Evolutionary conservation across 2,888 invertebrate species (phyloP).

Genomic region (Amphipyra tragopoginis): DNA sequence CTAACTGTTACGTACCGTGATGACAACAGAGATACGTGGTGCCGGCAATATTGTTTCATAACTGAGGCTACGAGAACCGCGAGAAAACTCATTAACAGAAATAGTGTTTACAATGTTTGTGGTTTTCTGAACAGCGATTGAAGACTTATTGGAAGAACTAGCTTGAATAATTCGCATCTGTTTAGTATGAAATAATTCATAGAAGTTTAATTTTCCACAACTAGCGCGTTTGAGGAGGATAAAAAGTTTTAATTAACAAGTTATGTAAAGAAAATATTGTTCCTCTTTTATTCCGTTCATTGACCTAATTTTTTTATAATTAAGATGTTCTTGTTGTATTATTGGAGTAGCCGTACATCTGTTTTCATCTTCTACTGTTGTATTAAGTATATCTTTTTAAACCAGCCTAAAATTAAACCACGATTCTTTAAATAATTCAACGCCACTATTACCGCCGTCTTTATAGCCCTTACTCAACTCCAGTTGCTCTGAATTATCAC

Average conservation of each 20-base stretch:
- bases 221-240: no score
- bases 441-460: conserved; percentile 8
- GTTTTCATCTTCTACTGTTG: no score
- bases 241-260: no score
- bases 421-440: no score
- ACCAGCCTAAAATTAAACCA: no score
- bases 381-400: no score
- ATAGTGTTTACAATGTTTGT: conserved; percentile 41
- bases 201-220: background rate
- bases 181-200: no score
- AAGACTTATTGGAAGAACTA: conserved; percentile 16
- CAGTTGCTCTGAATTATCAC: conserved; percentile 45
- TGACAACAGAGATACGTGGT: conserved; percentile 53
- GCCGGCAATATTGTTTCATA: conserved; percentile 50
- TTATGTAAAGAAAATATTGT: no score
- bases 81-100: conserved; percentile 29
- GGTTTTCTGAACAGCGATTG: conserved; percentile 22
- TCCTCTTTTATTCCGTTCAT: no score
- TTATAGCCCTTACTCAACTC: conserved; percentile 17
- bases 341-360: no score
- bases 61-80: conserved; percentile 40
- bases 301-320: no score
- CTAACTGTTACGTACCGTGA: conserved; percentile 49
- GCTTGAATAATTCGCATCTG: conserved; percentile 7
- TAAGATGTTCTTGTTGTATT: no score